These are phyloP conservation scores for Tinea pellionella DNA, from an alignment of 2,888 invertebrate genomes.

Conservation along the genomic window DNA sequence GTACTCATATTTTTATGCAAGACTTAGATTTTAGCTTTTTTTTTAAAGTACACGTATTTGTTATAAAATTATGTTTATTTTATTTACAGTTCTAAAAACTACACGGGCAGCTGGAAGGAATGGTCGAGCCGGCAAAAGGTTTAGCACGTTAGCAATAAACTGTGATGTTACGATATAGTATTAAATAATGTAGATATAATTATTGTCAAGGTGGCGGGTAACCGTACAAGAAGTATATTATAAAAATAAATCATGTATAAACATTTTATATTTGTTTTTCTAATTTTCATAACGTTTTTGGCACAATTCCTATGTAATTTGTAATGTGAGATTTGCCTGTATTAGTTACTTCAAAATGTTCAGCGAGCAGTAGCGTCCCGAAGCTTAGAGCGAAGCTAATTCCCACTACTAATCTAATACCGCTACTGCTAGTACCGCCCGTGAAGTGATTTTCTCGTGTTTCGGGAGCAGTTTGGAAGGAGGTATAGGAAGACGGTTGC, in stretches of 20 bases:
- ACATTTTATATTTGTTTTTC: neutral
- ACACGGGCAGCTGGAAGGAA: constrained; percentile 60
- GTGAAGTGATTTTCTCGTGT: no score
- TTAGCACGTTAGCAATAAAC: constrained; percentile 15
- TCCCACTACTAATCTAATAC: no score
- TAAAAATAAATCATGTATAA: neutral
- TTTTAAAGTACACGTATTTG: no score
- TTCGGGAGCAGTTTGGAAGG: no score
- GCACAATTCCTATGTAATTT: neutral
- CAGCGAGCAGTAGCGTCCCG: no score
- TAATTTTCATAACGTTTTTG: neutral
- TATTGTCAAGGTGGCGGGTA: neutral
- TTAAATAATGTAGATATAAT: neutral
- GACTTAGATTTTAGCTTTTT: no score
- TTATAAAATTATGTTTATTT: no score
- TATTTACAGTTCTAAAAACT: constrained; percentile 47
- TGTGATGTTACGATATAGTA: neutral
- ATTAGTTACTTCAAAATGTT: no score
- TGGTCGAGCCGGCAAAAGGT: constrained; percentile 46
- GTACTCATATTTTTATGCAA: no score
- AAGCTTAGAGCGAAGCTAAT: no score
- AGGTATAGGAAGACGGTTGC: no score
- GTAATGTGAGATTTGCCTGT: neutral
- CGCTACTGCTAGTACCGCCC: no score
- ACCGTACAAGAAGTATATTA: neutral